These are phyloP conservation scores for Trichopoda pennipes DNA, from an alignment of 2,888 invertebrate species.

Conservation along the genomic window DNA sequence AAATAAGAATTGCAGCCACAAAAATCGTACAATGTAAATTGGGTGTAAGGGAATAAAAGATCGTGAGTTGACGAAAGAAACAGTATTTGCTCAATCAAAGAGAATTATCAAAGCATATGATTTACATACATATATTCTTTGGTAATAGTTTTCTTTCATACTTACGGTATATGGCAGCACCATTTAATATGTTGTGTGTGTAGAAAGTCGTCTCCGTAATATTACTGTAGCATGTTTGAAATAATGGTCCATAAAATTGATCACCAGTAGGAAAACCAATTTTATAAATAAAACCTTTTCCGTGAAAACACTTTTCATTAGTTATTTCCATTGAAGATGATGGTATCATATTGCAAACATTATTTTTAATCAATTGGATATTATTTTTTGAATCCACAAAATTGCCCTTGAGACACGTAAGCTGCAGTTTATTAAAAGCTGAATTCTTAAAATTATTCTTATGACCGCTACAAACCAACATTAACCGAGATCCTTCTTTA, in stretches of 20 bases:
- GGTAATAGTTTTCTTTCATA: constrained; percentile 23
- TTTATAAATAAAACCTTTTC: constrained; percentile 70
- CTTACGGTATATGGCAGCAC: constrained; percentile 79
- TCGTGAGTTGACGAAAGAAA: too few relatives aligned
- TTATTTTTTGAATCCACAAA: constrained; percentile 60
- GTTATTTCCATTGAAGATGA: constrained; percentile 70
- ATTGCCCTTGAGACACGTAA: constrained; percentile 63
- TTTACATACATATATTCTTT: too few relatives aligned
- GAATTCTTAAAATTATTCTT: constrained; percentile 69
- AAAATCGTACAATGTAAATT: too few relatives aligned
- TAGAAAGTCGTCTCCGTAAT: constrained; percentile 76
- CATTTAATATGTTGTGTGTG: constrained; percentile 78
- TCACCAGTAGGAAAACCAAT: constrained; percentile 70
- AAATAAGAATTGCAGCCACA: too few relatives aligned
- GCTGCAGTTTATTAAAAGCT: constrained; percentile 34
- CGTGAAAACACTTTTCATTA: constrained; percentile 72
- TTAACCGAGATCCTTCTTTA: constrained; percentile 65
- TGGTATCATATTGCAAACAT: constrained; percentile 68
- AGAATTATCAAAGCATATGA: too few relatives aligned
- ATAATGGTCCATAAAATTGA: constrained; percentile 58
- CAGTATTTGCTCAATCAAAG: too few relatives aligned
- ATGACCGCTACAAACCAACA: constrained; percentile 71
- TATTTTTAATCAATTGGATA: constrained; percentile 32
- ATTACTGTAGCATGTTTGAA: constrained; percentile 62
- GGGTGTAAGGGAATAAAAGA: too few relatives aligned